Conservation (phyloP, 2,113 vertebrate genomes). For the Cynocephalus volans region DNA sequence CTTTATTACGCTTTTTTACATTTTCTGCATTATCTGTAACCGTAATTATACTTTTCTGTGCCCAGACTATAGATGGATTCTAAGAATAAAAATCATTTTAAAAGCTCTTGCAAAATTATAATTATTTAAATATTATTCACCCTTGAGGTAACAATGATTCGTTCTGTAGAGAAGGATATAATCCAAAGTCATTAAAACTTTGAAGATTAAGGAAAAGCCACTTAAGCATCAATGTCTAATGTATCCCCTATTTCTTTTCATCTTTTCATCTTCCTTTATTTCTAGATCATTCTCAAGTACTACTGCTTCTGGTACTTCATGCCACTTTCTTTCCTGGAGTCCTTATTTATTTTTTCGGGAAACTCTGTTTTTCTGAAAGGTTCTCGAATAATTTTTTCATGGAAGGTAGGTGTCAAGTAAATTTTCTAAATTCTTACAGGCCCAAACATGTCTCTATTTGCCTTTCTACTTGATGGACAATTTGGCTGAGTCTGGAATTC, state of each 20-base stretch:
- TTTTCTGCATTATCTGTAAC: not conserved
- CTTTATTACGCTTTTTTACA: not conserved
- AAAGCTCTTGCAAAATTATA: not conserved
- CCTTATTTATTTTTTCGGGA: slow-evolving; percentile 7
- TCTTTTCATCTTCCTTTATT: slow-evolving; percentile 8
- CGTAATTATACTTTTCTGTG: not conserved
- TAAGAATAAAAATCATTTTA: slow-evolving; percentile 16
- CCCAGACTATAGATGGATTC: not conserved
- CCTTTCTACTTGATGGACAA: not conserved
- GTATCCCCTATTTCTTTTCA: not conserved
- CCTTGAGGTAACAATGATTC: not conserved
- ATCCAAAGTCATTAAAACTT: slow-evolving; percentile 11
- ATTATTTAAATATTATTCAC: slow-evolving; percentile 26
- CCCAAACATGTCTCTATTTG: not conserved
- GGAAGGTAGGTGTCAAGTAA: not conserved
- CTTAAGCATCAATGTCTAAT: not conserved
- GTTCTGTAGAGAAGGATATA: not conserved
- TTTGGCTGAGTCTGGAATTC: not conserved
- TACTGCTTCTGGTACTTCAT: not conserved
- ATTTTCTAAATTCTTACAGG: not conserved
- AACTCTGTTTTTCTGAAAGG: not conserved
- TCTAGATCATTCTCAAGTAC: not conserved
- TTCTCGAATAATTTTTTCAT: not conserved
- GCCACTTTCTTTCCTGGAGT: slow-evolving; percentile 7
- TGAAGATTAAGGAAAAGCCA: slow-evolving; percentile 41